Conservation (phyloP, 23 tunicate species). For the Oikopleura dioica region DNA sequence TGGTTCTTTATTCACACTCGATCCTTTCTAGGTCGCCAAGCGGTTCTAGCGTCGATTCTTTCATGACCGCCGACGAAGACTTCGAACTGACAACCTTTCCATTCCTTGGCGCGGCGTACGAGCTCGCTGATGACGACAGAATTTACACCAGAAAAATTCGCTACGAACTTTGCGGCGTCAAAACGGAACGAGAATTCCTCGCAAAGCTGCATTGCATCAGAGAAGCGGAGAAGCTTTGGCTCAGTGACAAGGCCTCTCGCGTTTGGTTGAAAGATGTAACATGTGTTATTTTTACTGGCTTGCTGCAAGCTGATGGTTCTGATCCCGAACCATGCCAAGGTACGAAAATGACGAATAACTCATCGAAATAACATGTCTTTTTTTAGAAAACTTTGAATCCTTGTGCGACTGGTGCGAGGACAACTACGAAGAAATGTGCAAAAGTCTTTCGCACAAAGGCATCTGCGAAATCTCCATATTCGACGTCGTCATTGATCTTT, state of each 20-base stretch:
- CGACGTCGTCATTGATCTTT: neutral
- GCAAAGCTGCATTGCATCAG: neutral
- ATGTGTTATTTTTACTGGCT: neutral
- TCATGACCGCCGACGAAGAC: conserved; percentile 1
- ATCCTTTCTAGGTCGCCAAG: neutral
- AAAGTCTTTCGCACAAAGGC: neutral
- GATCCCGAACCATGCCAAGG: neutral
- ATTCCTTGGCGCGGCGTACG: neutral
- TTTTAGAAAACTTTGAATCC: neutral
- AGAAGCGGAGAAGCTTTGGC: neutral
- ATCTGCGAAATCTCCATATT: neutral
- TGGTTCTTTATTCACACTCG: too few relatives aligned
- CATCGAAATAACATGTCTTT: neutral
- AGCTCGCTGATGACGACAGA: neutral
- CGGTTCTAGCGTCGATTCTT: neutral
- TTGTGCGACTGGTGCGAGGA: neutral
- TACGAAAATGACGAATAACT: neutral
- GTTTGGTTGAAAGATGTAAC: neutral
- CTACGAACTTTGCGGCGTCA: neutral
- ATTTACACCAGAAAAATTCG: neutral
- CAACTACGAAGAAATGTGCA: neutral
- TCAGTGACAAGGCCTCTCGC: neutral
- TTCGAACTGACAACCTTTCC: neutral
- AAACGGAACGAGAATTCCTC: neutral
- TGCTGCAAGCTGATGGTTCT: neutral